Conservation (phyloP, 2,113 vertebrate genomes). For the Lathamus discolor region DNA sequence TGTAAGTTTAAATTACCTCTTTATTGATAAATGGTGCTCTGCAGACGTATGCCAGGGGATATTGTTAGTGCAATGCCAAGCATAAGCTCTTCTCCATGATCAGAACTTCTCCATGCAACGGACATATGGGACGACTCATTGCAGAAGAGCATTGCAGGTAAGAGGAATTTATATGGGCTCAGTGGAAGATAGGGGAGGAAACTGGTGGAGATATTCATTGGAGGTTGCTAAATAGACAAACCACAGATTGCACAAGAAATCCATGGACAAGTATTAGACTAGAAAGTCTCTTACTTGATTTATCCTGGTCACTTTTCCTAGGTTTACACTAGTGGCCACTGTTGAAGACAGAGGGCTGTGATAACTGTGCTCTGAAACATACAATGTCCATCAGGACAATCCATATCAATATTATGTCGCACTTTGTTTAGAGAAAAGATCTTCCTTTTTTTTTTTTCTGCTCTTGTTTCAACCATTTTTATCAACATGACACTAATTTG, state of each 20-base stretch:
- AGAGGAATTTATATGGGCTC: not conserved
- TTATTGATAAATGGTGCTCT: not conserved
- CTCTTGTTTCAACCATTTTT: not conserved
- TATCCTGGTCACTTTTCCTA: not conserved
- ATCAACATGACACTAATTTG: not conserved
- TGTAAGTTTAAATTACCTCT: not conserved
- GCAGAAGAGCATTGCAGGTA: not conserved
- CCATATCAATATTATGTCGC: not conserved
- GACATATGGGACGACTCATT: not conserved
- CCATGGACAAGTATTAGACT: not conserved
- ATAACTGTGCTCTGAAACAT: not conserved
- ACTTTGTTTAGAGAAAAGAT: fast-evolving
- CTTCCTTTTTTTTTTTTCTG: not conserved
- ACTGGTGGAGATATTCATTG: not conserved
- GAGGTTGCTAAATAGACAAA: not conserved
- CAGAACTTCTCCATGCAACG: not conserved
- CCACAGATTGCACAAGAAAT: not conserved
- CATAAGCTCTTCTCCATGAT: not conserved
- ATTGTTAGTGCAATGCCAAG: not conserved
- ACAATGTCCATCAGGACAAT: not conserved
- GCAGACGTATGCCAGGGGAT: not conserved
- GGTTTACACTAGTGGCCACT: not conserved
- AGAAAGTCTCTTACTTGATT: not conserved
- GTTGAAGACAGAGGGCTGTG: not conserved
- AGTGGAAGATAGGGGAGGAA: not conserved